These are phyloP conservation scores for Drosophila nigritarsus DNA, from an alignment of 2,888 invertebrate genomes.

Conservation along the genomic window DNA sequence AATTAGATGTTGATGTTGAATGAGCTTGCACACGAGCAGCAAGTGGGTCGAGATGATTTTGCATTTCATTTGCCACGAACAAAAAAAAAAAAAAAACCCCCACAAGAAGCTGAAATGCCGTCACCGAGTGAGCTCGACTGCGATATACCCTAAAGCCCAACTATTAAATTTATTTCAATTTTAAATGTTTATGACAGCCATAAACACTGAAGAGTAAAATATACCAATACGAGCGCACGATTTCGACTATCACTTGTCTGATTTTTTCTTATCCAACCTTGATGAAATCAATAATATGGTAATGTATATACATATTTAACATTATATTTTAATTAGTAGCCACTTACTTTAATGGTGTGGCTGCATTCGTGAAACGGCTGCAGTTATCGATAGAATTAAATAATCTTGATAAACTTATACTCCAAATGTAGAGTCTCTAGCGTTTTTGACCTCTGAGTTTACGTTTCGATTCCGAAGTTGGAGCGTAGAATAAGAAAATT, in stretches of 20 bases:
- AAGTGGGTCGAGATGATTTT: constrained; percentile 20
- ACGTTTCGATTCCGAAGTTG: too few species aligned
- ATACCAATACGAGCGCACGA: not conserved
- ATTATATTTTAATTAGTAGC: too few species aligned
- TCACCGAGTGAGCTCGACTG: not conserved
- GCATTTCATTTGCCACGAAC: constrained; percentile 38
- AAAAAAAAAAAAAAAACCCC: not conserved
- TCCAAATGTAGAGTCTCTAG: not conserved
- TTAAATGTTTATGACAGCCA: not conserved
- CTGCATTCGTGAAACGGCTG: not conserved
- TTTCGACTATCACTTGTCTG: too few species aligned
- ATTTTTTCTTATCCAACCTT: too few species aligned
- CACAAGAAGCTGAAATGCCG: not conserved
- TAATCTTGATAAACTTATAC: not conserved
- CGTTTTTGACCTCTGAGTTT: too few species aligned
- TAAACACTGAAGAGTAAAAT: not conserved
- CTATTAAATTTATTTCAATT: not conserved
- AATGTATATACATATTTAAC: too few species aligned
- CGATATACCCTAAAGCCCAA: not conserved
- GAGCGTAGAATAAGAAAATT: too few species aligned
- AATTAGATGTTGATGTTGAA: constrained; percentile 52
- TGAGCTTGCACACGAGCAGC: constrained; percentile 18
- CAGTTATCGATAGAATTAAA: not conserved
- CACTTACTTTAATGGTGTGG: too few species aligned
- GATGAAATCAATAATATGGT: not conserved